These are phyloP conservation scores for Macrocentrus cingulum DNA, from an alignment of 1,140 invertebrate genomes.

Conservation along the genomic window DNA sequence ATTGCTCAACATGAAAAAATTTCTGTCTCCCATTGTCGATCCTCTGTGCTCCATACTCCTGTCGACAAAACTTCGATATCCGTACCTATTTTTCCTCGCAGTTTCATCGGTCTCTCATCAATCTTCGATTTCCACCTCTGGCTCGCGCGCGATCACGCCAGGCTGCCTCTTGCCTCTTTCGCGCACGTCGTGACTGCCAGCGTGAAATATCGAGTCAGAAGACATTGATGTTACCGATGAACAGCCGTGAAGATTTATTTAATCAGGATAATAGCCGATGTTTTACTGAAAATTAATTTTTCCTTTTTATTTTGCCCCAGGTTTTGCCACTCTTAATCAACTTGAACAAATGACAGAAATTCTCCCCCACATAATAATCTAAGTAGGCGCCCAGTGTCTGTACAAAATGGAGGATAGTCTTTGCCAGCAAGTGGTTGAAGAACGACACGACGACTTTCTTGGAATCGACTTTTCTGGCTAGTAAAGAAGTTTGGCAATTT, in stretches of 20 bases:
- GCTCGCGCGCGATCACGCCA: not conserved
- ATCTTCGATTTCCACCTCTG: conserved; percentile 2
- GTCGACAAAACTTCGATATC: conserved; percentile 8
- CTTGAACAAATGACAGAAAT: too few relatives aligned
- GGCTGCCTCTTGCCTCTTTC: not conserved
- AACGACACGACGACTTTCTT: conserved; percentile 53
- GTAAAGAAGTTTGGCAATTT: conserved; percentile 60
- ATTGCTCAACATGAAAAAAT: conserved; percentile 14
- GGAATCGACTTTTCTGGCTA: conserved; percentile 50
- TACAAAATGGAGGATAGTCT: too few relatives aligned
- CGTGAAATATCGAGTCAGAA: conserved; percentile 1
- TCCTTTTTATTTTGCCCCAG: too few relatives aligned
- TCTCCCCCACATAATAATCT: too few relatives aligned
- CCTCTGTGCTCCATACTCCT: not conserved
- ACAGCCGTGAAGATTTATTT: too few relatives aligned
- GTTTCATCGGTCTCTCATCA: not conserved
- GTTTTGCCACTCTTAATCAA: too few relatives aligned
- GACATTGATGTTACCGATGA: too few relatives aligned
- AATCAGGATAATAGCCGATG: too few relatives aligned
- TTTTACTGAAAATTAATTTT: too few relatives aligned
- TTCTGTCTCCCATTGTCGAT: conserved; percentile 13
- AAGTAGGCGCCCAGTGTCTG: too few relatives aligned
- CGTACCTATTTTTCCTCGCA: not conserved
- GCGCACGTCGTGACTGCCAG: conserved; percentile 14
- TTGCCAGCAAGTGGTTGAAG: conserved; percentile 23